Evolutionary conservation across 2,797 vertebrate genomes (phyloP).

Genomic region (Cheracebus regulus): DNA sequence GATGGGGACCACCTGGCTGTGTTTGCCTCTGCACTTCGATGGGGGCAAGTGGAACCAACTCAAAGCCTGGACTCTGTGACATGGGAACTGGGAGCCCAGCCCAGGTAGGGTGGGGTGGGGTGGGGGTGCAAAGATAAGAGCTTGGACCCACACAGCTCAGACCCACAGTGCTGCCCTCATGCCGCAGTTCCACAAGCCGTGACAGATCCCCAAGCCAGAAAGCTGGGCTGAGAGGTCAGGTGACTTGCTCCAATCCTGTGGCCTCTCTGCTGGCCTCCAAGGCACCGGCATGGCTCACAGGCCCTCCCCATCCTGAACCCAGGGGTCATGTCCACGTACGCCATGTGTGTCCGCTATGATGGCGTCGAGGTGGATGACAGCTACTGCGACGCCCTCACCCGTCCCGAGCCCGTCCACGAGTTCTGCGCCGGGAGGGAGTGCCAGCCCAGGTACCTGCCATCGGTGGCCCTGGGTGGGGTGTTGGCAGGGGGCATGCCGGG

Average conservation of each 20-base stretch:
- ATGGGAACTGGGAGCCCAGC: background rate
- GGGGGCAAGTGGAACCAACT: background rate
- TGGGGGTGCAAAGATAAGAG: background rate
- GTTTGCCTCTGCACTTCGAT: background rate
- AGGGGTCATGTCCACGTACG: slow-evolving; percentile 95
- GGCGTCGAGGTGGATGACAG: slow-evolving; percentile 96
- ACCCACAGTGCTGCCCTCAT: background rate
- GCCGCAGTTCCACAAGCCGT: fast-evolving
- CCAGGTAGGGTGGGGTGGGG: background rate
- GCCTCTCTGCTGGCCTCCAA: background rate
- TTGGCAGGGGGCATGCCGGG: fast-evolving
- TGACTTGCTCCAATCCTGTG: fast-evolving
- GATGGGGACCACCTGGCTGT: fast-evolving
- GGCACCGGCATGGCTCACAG: background rate
- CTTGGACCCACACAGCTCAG: background rate
- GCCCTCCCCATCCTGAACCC: background rate
- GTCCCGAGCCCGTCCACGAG: slow-evolving; percentile 96
- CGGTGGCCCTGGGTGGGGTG: fast-evolving
- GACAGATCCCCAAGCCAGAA: background rate
- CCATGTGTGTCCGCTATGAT: slow-evolving; percentile 96
- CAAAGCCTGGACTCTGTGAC: background rate
- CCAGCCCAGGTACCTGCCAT: slow-evolving; percentile 91
- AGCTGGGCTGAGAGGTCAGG: background rate
- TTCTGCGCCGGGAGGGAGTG: slow-evolving; percentile 98
- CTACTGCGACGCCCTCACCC: slow-evolving; percentile 95